A percentile compares a stretch with the other conserved stretches of the same genome.
Evolutionary conservation across 37 sponge, comb jelly and placozoan genomes (phyloP).

Genomic region (Beroe ovata): DNA sequence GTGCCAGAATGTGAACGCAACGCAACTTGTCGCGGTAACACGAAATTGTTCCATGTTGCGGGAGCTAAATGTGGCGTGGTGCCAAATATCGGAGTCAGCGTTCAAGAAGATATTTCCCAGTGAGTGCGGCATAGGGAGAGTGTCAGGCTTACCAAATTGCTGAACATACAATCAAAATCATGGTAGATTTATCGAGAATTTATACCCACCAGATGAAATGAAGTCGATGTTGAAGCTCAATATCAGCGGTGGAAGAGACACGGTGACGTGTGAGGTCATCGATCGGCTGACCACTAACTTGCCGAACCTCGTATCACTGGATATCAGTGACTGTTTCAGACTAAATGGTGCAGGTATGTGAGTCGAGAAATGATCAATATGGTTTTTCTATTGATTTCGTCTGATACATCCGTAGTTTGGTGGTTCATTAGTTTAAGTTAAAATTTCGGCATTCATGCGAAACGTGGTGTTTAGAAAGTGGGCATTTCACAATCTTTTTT

Average conservation of each 20-base stretch:
- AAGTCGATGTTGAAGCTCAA: slow-evolving; percentile 39
- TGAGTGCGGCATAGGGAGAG: too few relatives aligned
- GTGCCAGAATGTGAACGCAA: slow-evolving; percentile 30
- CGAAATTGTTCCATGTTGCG: not conserved
- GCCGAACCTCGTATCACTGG: slow-evolving; percentile 31
- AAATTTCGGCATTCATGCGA: too few relatives aligned
- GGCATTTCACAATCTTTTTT: not conserved
- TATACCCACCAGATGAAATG: not conserved
- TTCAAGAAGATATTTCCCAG: slow-evolving; percentile 16
- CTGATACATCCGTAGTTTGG: too few relatives aligned
- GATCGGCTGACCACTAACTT: not conserved
- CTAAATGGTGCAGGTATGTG: slow-evolving; percentile 3
- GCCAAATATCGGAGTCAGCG: not conserved
- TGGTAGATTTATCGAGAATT: too few relatives aligned
- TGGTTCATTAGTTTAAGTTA: too few relatives aligned
- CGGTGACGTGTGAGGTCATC: slow-evolving; percentile 22
- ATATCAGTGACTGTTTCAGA: slow-evolving; percentile 63
- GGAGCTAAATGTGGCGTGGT: slow-evolving; percentile 64
- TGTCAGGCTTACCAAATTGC: too few relatives aligned
- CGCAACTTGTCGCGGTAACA: slow-evolving; percentile 39
- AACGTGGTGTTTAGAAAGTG: too few relatives aligned
- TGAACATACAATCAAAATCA: too few relatives aligned
- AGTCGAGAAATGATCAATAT: too few relatives aligned
- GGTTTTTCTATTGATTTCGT: too few relatives aligned
- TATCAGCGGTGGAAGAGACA: slow-evolving; percentile 52